These are phyloP conservation scores for Rotaria sp. DNA, from an alignment of 2,888 invertebrate species.

Conservation along the genomic window DNA sequence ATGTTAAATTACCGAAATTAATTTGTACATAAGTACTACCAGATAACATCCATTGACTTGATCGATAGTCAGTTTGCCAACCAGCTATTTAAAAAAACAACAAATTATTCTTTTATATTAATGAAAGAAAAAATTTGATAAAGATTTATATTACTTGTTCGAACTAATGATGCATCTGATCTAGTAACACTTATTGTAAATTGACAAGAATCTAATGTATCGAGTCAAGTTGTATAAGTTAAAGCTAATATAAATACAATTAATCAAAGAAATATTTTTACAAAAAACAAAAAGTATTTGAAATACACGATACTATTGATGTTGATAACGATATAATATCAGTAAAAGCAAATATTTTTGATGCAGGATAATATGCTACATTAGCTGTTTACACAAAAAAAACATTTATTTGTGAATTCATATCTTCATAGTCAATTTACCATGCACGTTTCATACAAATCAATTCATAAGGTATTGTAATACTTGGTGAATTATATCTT, in stretches of 20 bases:
- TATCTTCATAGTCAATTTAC: not conserved
- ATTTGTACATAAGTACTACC: constrained; percentile 27
- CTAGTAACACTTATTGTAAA: not conserved
- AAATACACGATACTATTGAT: not conserved
- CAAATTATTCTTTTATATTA: not conserved
- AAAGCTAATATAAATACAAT: not conserved
- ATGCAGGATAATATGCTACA: not conserved
- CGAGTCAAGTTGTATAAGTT: not conserved
- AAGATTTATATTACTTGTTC: not conserved
- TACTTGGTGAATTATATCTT: not conserved
- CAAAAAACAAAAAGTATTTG: too few relatives aligned
- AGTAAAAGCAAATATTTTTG: not conserved
- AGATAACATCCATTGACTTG: constrained; percentile 32
- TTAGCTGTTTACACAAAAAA: not conserved
- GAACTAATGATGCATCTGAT: constrained; percentile 15
- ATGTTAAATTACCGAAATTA: constrained; percentile 29
- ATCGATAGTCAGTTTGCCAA: constrained; percentile 37
- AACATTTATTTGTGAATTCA: not conserved
- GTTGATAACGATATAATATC: not conserved
- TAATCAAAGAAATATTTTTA: not conserved
- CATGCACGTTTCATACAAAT: not conserved
- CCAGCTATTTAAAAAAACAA: not conserved
- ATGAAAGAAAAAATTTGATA: too few relatives aligned
- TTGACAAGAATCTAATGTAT: not conserved
- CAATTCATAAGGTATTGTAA: not conserved